phyloP scores from a whole-genome alignment of 2,888 invertebrate genomes.

The Leptarthrus brevirostris region DNA sequence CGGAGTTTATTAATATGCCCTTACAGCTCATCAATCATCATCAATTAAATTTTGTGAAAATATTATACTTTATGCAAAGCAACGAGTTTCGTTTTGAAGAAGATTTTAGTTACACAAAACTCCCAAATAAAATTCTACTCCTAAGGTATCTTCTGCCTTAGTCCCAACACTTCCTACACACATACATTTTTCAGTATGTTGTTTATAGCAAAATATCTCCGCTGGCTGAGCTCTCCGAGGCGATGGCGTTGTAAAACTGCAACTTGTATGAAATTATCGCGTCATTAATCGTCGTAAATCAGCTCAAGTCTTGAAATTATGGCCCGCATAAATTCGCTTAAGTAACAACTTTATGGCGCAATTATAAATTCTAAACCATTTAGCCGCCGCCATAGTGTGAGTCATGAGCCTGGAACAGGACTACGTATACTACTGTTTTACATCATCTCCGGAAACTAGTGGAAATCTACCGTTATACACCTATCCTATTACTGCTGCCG shows the following conservation, averaged over 20 bases:
- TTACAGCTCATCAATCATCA: too few relatives aligned
- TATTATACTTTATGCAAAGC: too few relatives aligned
- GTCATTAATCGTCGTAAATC: conserved; percentile 49
- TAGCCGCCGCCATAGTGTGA: conserved; percentile 34
- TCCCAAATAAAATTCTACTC: too few relatives aligned
- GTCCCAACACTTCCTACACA: too few relatives aligned
- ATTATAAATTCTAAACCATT: conserved; percentile 49
- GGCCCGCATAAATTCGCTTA: conserved; percentile 44
- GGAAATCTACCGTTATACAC: conserved; percentile 7
- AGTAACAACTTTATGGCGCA: conserved; percentile 48
- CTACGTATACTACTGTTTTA: conserved; percentile 28
- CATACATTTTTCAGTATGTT: too few relatives aligned
- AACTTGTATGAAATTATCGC: conserved; percentile 47
- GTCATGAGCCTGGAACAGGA: too few relatives aligned
- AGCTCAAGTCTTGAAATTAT: conserved; percentile 48
- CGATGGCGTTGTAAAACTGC: conserved; percentile 44
- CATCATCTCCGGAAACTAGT: conserved; percentile 24
- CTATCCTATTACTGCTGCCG: conserved; percentile 29
- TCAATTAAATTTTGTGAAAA: too few relatives aligned
- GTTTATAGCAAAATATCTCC: too few relatives aligned
- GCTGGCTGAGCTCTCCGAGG: neutral
- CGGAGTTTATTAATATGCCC: too few relatives aligned
- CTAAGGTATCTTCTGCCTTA: too few relatives aligned
- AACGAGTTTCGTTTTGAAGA: too few relatives aligned
- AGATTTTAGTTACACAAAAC: too few relatives aligned